phyloP scores from a whole-genome alignment of 2,888 invertebrate genomes.

The Tetranychus piercei region DNA sequence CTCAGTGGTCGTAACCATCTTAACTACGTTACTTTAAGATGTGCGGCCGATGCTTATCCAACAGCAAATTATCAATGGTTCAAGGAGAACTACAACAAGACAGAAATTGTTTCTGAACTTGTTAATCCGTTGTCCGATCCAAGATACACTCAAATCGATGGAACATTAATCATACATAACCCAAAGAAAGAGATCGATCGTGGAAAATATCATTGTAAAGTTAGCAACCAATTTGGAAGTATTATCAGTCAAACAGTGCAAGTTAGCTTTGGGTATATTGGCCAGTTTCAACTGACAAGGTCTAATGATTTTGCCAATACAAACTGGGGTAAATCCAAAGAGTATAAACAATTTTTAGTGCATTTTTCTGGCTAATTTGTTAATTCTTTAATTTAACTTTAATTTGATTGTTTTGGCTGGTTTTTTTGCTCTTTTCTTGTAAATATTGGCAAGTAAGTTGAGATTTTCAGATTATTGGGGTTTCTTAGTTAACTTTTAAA shows the following conservation, averaged over 20 bases:
- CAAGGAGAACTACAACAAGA: conserved; percentile 64
- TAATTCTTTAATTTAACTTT: too few species aligned
- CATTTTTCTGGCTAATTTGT: too few species aligned
- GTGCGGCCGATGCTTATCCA: conserved; percentile 50
- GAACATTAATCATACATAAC: conserved; percentile 65
- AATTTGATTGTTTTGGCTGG: too few species aligned
- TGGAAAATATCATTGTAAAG: conserved; percentile 76
- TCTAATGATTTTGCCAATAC: conserved; percentile 64
- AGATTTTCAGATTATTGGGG: too few species aligned
- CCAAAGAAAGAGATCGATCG: conserved; percentile 59
- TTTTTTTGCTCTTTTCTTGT: too few species aligned
- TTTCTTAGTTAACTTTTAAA: too few species aligned
- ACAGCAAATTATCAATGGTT: conserved; percentile 76
- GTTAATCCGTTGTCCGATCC: conserved; percentile 57
- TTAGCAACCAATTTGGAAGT: conserved; percentile 68
- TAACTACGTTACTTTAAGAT: conserved; percentile 53
- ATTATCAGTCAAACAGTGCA: conserved; percentile 70
- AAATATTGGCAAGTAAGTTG: too few species aligned
- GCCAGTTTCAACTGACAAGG: conserved; percentile 72
- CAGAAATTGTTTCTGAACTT: conserved; percentile 47
- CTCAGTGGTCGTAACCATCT: conserved; percentile 46
- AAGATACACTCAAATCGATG: conserved; percentile 72
- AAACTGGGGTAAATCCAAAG: conserved; percentile 82
- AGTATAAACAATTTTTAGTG: too few species aligned
- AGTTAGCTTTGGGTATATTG: conserved; percentile 66